Evolutionary conservation across 2,113 vertebrate species (phyloP), one percentile per base, ranked within the genome.

Genomic region (Rhinolophus ferrumequinum): DNA sequence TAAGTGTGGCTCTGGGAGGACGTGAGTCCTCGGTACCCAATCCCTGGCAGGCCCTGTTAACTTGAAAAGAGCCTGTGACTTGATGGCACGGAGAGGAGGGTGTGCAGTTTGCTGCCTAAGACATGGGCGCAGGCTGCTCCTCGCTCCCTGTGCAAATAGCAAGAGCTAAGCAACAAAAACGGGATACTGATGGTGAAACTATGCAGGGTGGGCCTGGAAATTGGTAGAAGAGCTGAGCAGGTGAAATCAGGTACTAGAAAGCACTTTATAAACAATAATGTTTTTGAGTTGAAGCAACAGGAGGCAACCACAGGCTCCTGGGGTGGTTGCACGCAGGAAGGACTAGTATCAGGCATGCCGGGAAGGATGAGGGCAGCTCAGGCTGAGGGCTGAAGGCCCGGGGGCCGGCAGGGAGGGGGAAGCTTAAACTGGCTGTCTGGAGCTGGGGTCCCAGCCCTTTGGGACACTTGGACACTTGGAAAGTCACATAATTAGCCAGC

Each of bases 401-500:
- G 11, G 19, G 5, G 30, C 16, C 52, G 73, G 80, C 66, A 80
- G 33, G 50, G 50, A 58, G 14, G 41, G 10, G 15, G 8, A 72
- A 4, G 44, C 22, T 11, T 75, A 73, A 35, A 33, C 30, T 50
- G 33, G 24, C 56, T 33, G 26, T 18, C 52, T 58, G 11, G 41
- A 50, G 54, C 24, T 66, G 62, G 52, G 8, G 41, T 73, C 16
- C 50, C 30, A 33, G 69, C 15, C 38, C 8, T 60, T 35, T 24
- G n/a, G 5, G 64, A 16, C 21, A 22, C 50, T 62, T 73, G 15
- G 28, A 56, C 6, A 75, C 35, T 38, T 22, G 4, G 28, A 47
- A 73, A 88, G 18, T 79, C 93, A 96, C 73, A 83, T 41, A 64
- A 30, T 50, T 44, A 96, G 21, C 13, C 98, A 88, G 33, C 76